Evolutionary conservation across 1,140 invertebrate species (phyloP), one percentile per base, ranked within the genome.

Genomic region (Listronotus oregonensis): DNA sequence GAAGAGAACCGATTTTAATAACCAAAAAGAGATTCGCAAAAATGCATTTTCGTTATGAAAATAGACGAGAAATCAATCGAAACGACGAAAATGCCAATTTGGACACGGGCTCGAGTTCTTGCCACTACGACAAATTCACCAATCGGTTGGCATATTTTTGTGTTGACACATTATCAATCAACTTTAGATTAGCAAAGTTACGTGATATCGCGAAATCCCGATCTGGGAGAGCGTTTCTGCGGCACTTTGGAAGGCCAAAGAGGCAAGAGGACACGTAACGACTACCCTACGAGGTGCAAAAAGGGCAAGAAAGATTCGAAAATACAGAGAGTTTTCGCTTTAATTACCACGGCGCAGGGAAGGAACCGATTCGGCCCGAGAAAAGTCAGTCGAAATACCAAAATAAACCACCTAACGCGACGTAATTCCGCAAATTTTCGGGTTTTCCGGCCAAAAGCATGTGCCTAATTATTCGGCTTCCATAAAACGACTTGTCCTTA

Each of bases 361-460:
- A 42, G 37, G 44, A 40, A 43, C 43, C 34, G 49, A 61, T 42
- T 11, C 44, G 14, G 34, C 46, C 46, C 55, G 49, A 44, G 46
- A 40, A 18, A 66, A 56, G 31, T 69, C 66, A 67, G 59, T 59
- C 34, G 15, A 56, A 60, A 32, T 49, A 52, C 47, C n/a, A 58
- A 62, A 61, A 58, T 54, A 64, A 56, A 64, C 55, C 54, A 21
- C 59, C 32, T 14, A 37, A 58, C 64, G 34, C 59, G 15, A 58
- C 40, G 46, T 66, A 55, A 31, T 58, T 56, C 43, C 21, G 21
- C 14, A 17, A 37, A 56, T 43, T 60, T 60, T 64, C 21, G 32
- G 11, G 31, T 17, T 56, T 60, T 60, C n/a, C 11, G 39, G 44
- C 43, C 15, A 27, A 82, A 82, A 81, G 80, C 81, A 83, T 82